Evolutionary conservation across 37 sponge, comb jelly and placozoan species (phyloP).

Genomic region (Crambe crambe): DNA sequence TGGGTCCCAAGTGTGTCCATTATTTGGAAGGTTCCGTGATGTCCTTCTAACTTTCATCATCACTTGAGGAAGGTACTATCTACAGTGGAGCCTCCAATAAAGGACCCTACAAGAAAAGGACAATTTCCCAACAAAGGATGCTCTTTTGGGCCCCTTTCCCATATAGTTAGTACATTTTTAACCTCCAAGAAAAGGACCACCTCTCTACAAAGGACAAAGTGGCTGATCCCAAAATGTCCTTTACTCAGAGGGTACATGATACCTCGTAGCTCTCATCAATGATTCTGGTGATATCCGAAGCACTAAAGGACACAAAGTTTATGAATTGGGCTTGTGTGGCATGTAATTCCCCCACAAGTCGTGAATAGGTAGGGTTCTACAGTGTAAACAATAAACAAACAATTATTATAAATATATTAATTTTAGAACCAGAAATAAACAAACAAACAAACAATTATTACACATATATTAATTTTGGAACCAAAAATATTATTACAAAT

Average conservation of each 20-base stretch:
- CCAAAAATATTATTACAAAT: background rate
- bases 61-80: background rate
- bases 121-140: background rate
- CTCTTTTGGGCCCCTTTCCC: background rate
- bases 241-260: background rate
- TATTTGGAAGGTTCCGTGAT: too few relatives aligned
- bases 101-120: too few relatives aligned
- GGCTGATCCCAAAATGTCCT: background rate
- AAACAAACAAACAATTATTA: too few relatives aligned
- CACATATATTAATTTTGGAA: background rate
- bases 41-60: too few relatives aligned
- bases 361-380: background rate
- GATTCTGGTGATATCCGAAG: background rate
- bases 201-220: background rate
- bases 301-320: background rate
- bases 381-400: background rate
- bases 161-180: too few relatives aligned
- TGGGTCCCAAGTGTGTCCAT: too few relatives aligned
- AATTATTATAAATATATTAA: too few relatives aligned
- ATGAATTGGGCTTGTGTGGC: background rate
- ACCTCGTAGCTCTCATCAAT: slow-evolving; percentile 4
- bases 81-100: too few relatives aligned
- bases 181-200: too few relatives aligned
- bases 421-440: too few relatives aligned
- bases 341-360: background rate